Percentiles rank a stretch among this genome's conserved stretches.
These are phyloP conservation scores for Nemapogon koenigi DNA, from an alignment of 2,888 invertebrate species.

Conservation along the genomic window DNA sequence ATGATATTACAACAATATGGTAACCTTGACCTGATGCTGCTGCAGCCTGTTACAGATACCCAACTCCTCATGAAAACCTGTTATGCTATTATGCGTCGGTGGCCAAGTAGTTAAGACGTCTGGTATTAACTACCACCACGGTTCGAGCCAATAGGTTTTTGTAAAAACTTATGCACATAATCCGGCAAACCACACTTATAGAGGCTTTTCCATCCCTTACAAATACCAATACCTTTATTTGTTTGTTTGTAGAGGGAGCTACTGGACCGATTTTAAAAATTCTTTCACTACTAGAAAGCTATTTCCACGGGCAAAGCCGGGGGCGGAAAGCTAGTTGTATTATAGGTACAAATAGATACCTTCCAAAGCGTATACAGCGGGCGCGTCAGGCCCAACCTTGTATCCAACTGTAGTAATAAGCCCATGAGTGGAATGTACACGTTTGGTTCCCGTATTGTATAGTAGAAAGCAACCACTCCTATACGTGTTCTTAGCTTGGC, in stretches of 20 bases:
- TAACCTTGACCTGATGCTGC: too few relatives aligned
- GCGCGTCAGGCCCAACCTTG: slow-evolving; percentile 81
- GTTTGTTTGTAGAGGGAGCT: neutral
- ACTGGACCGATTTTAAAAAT: neutral
- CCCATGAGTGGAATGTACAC: slow-evolving; percentile 86
- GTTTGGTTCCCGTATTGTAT: slow-evolving; percentile 89
- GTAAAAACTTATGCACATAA: too few relatives aligned
- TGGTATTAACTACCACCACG: too few relatives aligned
- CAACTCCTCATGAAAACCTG: too few relatives aligned
- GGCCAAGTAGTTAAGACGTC: too few relatives aligned
- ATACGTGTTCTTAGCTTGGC: slow-evolving; percentile 94
- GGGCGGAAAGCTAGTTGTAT: neutral
- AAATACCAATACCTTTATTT: too few relatives aligned
- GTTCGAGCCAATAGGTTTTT: too few relatives aligned
- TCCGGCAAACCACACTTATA: too few relatives aligned
- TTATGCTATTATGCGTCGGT: too few relatives aligned
- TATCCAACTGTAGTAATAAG: slow-evolving; percentile 91
- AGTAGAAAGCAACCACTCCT: slow-evolving; percentile 94
- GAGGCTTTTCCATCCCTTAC: too few relatives aligned
- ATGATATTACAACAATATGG: too few relatives aligned
- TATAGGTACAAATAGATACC: slow-evolving; percentile 42
- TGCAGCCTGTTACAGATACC: too few relatives aligned
- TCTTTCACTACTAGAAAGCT: neutral
- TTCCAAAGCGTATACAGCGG: slow-evolving; percentile 93
- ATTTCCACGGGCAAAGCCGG: neutral